Evolutionary conservation across 2,888 invertebrate species (phyloP), one percentile per base, ranked within the genome.

Genomic region (Mimumesa dahlbomi): DNA sequence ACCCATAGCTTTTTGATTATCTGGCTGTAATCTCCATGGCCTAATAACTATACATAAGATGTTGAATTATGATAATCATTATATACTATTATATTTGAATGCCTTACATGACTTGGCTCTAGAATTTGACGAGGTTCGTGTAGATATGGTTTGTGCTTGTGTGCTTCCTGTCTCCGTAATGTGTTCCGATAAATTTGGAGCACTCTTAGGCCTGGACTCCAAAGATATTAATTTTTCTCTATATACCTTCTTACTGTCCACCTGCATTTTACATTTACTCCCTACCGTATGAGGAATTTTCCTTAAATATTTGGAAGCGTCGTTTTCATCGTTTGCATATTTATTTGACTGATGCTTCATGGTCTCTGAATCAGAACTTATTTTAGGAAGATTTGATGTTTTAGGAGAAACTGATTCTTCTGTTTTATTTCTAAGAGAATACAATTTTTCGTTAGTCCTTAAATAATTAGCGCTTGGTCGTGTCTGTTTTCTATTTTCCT

Each of bases 31-130:
- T 78, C 89, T 90, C 79, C 91, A 91, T 7, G 93, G 92, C 84
- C 91, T 91, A 61, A 94, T 94, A 86, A 93, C 94, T 94, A 91
- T 34, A 57, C 21, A 50, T 14, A 21, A 25, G 18, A n/a, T n/a
- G n/a, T n/a, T n/a, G n/a, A n/a, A n/a, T n/a, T n/a, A 50, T 1
- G 13, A 22, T 0, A 16, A 14, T 58, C 9, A 5, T 19, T 42
- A 42, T 22, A 14, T 29, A 6, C 38, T n/a, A 19, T 36, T 1
- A 18, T 11, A 6, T 7, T 1, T 2, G 21, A 21, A 11, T 22
- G 52, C 14, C 78, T 84, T 74, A 87, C 87, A 87, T n/a, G 87
- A 87, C 58, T 87, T 87, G 42, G 36, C 64, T 54, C 19, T 69
- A 53, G 65, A 64, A 16, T 52, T 43, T 14, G 38, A 34, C 2